These are phyloP conservation scores for Gonioctena quinquepunctata DNA, from an alignment of 1,140 invertebrate genomes.

Conservation along the genomic window DNA sequence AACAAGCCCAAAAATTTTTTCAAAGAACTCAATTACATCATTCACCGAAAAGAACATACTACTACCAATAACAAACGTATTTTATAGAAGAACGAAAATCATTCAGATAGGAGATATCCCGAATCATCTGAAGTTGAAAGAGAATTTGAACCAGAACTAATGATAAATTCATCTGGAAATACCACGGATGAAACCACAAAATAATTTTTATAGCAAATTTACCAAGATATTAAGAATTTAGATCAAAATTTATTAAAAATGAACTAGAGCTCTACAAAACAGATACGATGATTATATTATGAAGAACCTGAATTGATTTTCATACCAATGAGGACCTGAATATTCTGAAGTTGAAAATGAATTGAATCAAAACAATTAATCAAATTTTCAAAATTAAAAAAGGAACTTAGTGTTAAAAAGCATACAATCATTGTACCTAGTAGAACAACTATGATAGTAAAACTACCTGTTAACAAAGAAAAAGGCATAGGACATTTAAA, in stretches of 20 bases:
- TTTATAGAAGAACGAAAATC: not conserved
- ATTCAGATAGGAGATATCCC: not conserved
- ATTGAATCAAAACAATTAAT: too few species aligned
- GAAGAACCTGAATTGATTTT: too few species aligned
- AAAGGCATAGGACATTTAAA: too few species aligned
- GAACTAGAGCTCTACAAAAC: not conserved
- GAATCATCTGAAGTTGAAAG: not conserved
- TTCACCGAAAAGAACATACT: too few species aligned
- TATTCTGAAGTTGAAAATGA: too few species aligned
- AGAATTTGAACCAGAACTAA: not conserved
- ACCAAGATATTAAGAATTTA: not conserved
- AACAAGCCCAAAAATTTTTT: too few species aligned
- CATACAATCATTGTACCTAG: not conserved
- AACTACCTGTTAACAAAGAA: too few species aligned
- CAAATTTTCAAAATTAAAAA: slow-evolving; percentile 12
- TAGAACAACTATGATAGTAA: slow-evolving; percentile 10
- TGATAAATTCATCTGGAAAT: not conserved
- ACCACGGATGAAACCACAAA: not conserved
- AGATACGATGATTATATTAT: not conserved
- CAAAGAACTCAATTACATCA: too few species aligned
- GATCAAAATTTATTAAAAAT: not conserved
- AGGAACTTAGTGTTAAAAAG: not conserved
- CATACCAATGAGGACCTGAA: too few species aligned
- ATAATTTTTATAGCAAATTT: not conserved
- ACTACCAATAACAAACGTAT: not conserved